Base-by-base conservation (phyloP, 2,113 vertebrate genomes). In the Colossoma macropomum region DNA sequence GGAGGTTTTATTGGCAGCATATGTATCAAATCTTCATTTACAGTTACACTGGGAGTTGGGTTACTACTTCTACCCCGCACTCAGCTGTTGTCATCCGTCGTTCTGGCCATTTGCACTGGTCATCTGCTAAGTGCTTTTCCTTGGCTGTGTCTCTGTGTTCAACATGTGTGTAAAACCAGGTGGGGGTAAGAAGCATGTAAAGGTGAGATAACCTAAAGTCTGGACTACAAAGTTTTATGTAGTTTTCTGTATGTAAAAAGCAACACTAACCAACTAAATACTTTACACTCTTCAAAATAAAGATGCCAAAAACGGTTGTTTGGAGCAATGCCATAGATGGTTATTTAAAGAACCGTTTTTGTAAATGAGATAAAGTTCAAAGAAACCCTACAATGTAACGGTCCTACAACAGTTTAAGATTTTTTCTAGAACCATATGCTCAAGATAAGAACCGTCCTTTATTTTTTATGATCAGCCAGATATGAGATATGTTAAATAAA, bases 71-170 rank as follows among this genome's bases (percentile, higher is more conserved):
- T 87, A 87, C 84, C 71, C 70, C 90, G 84, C 83, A 87, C 89
- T 91, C 93, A 92, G 92, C 93, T 92, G 94, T 94, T 94, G 92
- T 76, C 92, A 72, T 54, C 88, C 90, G 89, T 92, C 92, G 90
- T 90, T 90, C 89, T 56, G 45, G 54, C 70, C 52, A 45, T 83
- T 63, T 59, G 72, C 38, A 28, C 34, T 32, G 17, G 32, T 23
- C 34, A 45, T 63, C 80, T 60, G 65, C 56, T 50, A 50, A 25
- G 52, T 54, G 41, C 56, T 41, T 7, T 19, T 16, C 41, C 4
- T 54, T n/a, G 19, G 38, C 54, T 17, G 28, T 32, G 52, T 38
- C 66, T 38, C 63, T 75, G 48, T 52, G 30, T 21, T 13, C 54
- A 23, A 23, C 63, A 28, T 23, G n/a, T 82, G 38, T 69, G 25